Evolutionary conservation across 1,140 invertebrate species (phyloP).

Genomic region (Diabrotica undecimpunctata): DNA sequence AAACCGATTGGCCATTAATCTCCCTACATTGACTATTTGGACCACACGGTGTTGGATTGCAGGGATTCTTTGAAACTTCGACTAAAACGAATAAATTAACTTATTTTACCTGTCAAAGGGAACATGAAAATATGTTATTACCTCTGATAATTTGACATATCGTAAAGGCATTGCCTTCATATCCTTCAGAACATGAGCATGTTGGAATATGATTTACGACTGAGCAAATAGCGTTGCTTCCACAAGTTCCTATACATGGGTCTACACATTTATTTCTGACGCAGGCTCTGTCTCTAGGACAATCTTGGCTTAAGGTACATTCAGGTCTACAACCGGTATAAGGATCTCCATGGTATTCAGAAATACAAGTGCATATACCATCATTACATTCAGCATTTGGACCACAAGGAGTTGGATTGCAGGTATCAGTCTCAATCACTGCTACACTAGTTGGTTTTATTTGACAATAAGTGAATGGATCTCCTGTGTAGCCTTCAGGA

Average conservation of each 20-base stretch:
- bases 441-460: slow-evolving; percentile 46
- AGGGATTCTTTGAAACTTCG: slow-evolving; percentile 51
- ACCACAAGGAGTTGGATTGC: slow-evolving; percentile 52
- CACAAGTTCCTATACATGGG: slow-evolving; percentile 66
- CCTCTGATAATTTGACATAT: slow-evolving; percentile 57
- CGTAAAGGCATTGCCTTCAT: slow-evolving; percentile 62
- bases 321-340: slow-evolving; percentile 59
- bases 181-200: slow-evolving; percentile 62
- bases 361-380: slow-evolving; percentile 51
- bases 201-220: slow-evolving; percentile 65
- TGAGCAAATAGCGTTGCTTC: slow-evolving; percentile 61
- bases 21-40: slow-evolving; percentile 61
- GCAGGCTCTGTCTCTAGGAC: slow-evolving; percentile 60
- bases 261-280: slow-evolving; percentile 61
- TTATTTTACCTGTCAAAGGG: not conserved
- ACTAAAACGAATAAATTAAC: slow-evolving; percentile 18
- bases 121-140: slow-evolving; percentile 37
- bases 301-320: slow-evolving; percentile 68
- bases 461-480: slow-evolving; percentile 59
- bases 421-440: slow-evolving; percentile 43
- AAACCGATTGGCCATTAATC: slow-evolving; percentile 60
- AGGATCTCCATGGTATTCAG: slow-evolving; percentile 53
- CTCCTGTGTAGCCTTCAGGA: slow-evolving; percentile 58
- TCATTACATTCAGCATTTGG: slow-evolving; percentile 47
- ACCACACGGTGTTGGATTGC: slow-evolving; percentile 66